A percentile compares a stretch with the other conserved stretches of the same genome.
Evolutionary conservation across 1,140 invertebrate species (phyloP).

Genomic region (Bathynomus jamesi): DNA sequence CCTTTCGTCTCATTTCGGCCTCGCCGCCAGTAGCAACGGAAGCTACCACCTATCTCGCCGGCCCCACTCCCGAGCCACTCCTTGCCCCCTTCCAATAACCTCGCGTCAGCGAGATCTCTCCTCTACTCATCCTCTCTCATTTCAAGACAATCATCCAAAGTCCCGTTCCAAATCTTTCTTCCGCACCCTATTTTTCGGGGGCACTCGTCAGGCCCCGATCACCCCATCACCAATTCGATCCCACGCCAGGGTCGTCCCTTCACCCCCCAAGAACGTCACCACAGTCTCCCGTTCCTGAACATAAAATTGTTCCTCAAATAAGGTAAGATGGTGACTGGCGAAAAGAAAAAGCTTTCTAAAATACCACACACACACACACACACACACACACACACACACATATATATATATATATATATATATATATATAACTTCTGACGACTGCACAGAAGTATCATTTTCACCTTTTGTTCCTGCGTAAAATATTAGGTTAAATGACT

Average conservation of each 20-base stretch:
- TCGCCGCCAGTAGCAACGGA: conserved; percentile 12
- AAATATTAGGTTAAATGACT: no score
- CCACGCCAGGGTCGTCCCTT: conserved; percentile 21
- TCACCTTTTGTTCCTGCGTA: no score
- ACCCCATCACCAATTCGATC: conserved; percentile 27
- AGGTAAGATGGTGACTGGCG: no score
- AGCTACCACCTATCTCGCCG: conserved; percentile 14
- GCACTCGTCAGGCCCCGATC: conserved; percentile 25
- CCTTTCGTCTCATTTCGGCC: conserved; percentile 14
- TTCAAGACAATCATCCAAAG: conserved; percentile 21
- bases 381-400: background rate
- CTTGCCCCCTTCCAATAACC: conserved; percentile 8
- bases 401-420: background rate
- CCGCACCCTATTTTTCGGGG: conserved; percentile 20
- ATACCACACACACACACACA: background rate
- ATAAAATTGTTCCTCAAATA: conserved; percentile 25
- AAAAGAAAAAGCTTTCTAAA: no score
- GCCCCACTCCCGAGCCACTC: conserved; percentile 15
- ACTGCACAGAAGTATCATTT: no score
- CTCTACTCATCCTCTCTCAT: conserved; percentile 32
- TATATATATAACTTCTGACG: background rate
- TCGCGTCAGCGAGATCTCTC: conserved; percentile 22
- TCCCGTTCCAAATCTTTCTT: conserved; percentile 18
- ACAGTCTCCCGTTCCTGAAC: conserved; percentile 28
- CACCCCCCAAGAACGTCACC: conserved; percentile 25